A percentile compares a stretch with the other conserved stretches of the same genome.
Evolutionary conservation across 2,888 invertebrate genomes (phyloP).

Genomic region (Margaritifera margaritifera): DNA sequence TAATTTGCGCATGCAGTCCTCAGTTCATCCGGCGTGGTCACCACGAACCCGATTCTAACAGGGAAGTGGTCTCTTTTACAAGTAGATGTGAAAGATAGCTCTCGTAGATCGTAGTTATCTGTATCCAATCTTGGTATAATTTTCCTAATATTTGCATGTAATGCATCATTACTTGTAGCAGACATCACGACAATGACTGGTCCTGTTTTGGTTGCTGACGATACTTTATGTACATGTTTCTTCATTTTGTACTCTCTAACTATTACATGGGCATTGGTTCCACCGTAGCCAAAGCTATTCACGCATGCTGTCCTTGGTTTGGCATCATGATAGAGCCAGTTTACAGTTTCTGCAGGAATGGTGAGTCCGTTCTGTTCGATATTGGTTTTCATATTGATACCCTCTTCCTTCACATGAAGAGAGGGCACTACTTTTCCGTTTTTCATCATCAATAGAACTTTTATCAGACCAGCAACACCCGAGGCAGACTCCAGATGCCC

Average conservation of each 20-base stretch:
- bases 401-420: slow-evolving; percentile 33
- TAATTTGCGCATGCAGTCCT: neutral
- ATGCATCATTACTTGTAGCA: slow-evolving; percentile 4
- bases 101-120: slow-evolving; percentile 3
- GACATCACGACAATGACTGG: slow-evolving; percentile 27
- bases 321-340: slow-evolving; percentile 19
- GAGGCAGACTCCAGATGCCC: slow-evolving; percentile 52
- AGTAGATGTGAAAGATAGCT: slow-evolving; percentile 37
- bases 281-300: slow-evolving; percentile 54
- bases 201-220: neutral
- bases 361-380: slow-evolving; percentile 11
- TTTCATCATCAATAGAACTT: slow-evolving; percentile 52
- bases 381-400: slow-evolving; percentile 23
- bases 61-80: slow-evolving; percentile 38
- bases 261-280: slow-evolving; percentile 47
- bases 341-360: slow-evolving; percentile 12
- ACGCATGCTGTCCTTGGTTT: slow-evolving; percentile 27
- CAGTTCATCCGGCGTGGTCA: slow-evolving; percentile 7
- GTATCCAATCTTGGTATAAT: slow-evolving; percentile 6
- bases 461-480: slow-evolving; percentile 51
- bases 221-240: too few species aligned
- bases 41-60: slow-evolving; percentile 23
- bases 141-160: slow-evolving; percentile 11
- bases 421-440: slow-evolving; percentile 45
- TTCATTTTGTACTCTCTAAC: slow-evolving; percentile 8